A percentile compares a stretch with the other conserved stretches of the same genome.
Evolutionary conservation across 2,797 vertebrate genomes (phyloP).

Genomic region (Lithobates pipiens): DNA sequence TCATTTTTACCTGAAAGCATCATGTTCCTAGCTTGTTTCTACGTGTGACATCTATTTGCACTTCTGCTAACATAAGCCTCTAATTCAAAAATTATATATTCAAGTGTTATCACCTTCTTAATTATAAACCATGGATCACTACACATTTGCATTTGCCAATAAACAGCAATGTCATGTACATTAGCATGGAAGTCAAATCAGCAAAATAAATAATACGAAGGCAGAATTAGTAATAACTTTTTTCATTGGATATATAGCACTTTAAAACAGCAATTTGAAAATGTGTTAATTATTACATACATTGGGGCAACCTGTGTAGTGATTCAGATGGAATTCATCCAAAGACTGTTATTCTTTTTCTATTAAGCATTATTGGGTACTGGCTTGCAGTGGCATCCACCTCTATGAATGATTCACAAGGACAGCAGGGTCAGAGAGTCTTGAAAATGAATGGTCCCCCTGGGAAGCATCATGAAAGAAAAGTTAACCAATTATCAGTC

Average conservation of each 20-base stretch:
- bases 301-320: conserved; percentile 39
- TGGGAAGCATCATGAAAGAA: conserved; percentile 68
- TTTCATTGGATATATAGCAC: background rate
- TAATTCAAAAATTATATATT: background rate
- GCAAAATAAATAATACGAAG: background rate
- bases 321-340: conserved; percentile 65
- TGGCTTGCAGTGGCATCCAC: conserved; percentile 61
- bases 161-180: background rate
- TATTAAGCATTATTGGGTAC: conserved; percentile 63
- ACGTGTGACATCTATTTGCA: background rate
- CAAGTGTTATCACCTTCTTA: background rate
- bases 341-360: conserved; percentile 58
- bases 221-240: background rate
- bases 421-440: conserved; percentile 64
- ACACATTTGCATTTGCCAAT: conserved; percentile 12
- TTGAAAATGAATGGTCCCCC: conserved; percentile 69
- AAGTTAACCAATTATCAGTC: conserved; percentile 72
- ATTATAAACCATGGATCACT: background rate
- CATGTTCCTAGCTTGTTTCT: background rate
- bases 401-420: conserved; percentile 69
- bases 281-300: background rate
- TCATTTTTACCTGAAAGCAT: background rate
- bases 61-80: background rate
- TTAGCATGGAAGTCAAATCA: background rate
- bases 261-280: background rate